These are phyloP conservation scores for Orius laevigatus DNA, from an alignment of 1,140 invertebrate genomes.

Conservation along the genomic window DNA sequence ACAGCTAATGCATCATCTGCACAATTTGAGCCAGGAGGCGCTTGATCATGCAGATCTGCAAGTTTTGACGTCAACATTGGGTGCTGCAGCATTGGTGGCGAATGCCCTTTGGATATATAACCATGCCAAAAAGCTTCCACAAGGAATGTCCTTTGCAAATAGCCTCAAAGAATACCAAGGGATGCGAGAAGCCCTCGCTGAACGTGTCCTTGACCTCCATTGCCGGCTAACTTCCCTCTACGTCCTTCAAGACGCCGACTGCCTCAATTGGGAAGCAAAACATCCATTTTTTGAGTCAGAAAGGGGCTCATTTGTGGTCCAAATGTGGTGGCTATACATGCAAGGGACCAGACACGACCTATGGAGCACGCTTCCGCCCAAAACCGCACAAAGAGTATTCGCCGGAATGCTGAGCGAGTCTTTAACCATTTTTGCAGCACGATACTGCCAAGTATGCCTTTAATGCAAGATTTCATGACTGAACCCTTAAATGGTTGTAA, in stretches of 20 bases:
- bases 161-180: constrained; percentile 57
- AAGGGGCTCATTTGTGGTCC: constrained; percentile 53
- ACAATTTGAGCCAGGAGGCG: constrained; percentile 58
- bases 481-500: too few species aligned
- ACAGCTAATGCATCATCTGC: constrained; percentile 53
- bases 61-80: constrained; percentile 50
- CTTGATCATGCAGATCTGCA: constrained; percentile 60
- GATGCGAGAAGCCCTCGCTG: constrained; percentile 62
- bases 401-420: constrained; percentile 67
- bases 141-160: constrained; percentile 16
- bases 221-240: constrained; percentile 55
- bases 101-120: constrained; percentile 59
- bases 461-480: too few species aligned
- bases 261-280: constrained; percentile 44
- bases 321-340: constrained; percentile 78
- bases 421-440: constrained; percentile 50
- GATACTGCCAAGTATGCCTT: constrained; percentile 47
- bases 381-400: constrained; percentile 62
- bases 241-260: constrained; percentile 59
- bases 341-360: constrained; percentile 55
- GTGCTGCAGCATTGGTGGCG: constrained; percentile 55
- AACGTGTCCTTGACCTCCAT: constrained; percentile 58
- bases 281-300: constrained; percentile 47
- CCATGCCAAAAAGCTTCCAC: constrained; percentile 24
- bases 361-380: constrained; percentile 63